These are phyloP conservation scores for Cephalopachus bancanus DNA, from an alignment of 2,797 vertebrate genomes.

Conservation along the genomic window DNA sequence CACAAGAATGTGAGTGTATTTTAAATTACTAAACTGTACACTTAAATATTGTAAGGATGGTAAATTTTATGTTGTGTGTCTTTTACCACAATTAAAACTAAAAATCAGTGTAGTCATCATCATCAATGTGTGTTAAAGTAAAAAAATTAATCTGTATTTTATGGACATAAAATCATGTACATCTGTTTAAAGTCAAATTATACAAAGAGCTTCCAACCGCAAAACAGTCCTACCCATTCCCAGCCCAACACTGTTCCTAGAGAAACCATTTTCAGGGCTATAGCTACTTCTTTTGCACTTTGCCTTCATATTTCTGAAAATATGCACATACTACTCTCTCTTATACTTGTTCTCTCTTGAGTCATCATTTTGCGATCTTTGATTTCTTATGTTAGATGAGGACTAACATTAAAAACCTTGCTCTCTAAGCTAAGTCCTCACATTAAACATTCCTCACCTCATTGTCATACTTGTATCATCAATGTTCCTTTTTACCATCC, in stretches of 20 bases:
- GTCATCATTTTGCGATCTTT: neutral
- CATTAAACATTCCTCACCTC: neutral
- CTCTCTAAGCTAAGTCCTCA: neutral
- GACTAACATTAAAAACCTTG: neutral
- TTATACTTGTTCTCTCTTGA: neutral
- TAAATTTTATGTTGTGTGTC: neutral
- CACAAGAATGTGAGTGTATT: neutral
- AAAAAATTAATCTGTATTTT: neutral
- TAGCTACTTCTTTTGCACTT: neutral
- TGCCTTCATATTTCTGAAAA: neutral
- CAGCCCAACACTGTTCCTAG: neutral
- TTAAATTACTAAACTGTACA: neutral
- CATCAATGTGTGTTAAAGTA: neutral
- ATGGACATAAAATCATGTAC: neutral
- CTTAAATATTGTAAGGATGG: neutral
- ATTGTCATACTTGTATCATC: neutral
- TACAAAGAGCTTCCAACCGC: neutral
- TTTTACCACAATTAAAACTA: constrained; percentile 6
- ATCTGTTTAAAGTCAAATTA: neutral
- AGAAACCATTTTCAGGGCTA: neutral
- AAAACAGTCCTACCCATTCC: neutral
- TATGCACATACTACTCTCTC: neutral
- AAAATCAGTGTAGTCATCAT: neutral
- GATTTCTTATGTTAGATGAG: neutral
- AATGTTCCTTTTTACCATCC: neutral